phyloP scores from a whole-genome alignment of 30 jellyfish, hydroid and myxozoan species.

The Mastigias papua region DNA sequence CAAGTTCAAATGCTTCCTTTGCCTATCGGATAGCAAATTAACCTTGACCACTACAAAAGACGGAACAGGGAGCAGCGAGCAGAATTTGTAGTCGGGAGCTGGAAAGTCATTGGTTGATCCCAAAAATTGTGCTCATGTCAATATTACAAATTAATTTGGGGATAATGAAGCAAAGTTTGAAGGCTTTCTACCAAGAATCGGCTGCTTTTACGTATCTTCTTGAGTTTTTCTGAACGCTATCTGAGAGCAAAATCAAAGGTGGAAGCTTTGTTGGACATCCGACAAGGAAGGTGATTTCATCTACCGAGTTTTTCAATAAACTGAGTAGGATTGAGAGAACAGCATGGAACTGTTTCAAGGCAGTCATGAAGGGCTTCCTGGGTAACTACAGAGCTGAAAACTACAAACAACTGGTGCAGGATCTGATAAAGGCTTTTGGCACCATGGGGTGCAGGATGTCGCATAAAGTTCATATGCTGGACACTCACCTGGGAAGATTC shows the following conservation, averaged over 20 bases:
- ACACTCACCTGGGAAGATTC: slow-evolving; percentile 10
- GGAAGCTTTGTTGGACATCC: neutral
- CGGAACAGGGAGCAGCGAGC: neutral
- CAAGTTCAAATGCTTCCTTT: neutral
- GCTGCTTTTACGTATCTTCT: neutral
- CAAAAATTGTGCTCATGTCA: neutral
- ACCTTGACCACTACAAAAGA: neutral
- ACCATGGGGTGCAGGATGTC: slow-evolving; percentile 10
- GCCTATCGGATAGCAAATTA: neutral
- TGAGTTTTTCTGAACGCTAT: neutral
- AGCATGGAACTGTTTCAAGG: neutral
- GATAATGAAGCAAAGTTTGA: neutral
- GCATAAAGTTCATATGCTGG: neutral
- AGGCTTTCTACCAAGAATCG: neutral
- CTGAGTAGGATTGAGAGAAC: neutral
- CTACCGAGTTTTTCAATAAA: neutral
- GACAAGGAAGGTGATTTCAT: neutral
- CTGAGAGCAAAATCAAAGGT: neutral
- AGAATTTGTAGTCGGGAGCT: neutral
- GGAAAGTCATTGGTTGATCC: neutral
- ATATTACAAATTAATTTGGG: neutral
- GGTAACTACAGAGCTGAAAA: slow-evolving; percentile 2
- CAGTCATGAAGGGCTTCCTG: neutral
- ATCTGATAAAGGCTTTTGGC: neutral
- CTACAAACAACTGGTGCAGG: slow-evolving; percentile 2